Evolutionary conservation across 1,140 invertebrate species (phyloP), one percentile per base, ranked within the genome.

Genomic region (Drosophila varians): DNA sequence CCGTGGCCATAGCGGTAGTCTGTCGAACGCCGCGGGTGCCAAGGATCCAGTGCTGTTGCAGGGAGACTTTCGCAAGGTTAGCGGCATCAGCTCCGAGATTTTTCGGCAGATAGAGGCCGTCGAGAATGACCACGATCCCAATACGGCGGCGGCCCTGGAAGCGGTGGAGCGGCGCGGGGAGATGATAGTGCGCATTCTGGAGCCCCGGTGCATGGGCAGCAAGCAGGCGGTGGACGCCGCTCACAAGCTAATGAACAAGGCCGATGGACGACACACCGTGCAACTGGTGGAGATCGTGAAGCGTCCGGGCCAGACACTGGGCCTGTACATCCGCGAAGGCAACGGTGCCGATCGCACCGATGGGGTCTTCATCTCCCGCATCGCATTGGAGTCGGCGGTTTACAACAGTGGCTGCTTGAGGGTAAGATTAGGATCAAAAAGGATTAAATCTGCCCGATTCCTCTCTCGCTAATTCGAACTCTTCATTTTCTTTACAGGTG

Each of bases 261-360:
- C 83, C 40, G 90, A 91, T 72, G 89, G 79, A 0, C 47, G 90
- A 23, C 90, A 91, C 75, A 89, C 92, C 49, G 91, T 93, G 77
- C 96, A 99, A 92, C 96, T 99, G 89, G 98, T 99, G 66, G 99
- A 99, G 93, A 99, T 99, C 87, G 98, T 99, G 64, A 99, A 99
- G 92, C 94, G 98, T 78, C 99, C 99, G 1, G 99, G 98, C 18
- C 99, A 99, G 92, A 99, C 98, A 4, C 93, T 99, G 48, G 99
- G 99, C 38, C 94, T 99, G 53, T 99, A 99, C 90, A 99, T 99
- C 83, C 94, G 99, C 23, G 98, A 99, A 92, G 98, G 98, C 16
- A 98, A 99, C 89, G 98, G 98, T 2, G 94, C 97, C 31, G 97
- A 98, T 87, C 94, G 97, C 46, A 95, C 95, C 38, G 97, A 98